These are phyloP conservation scores for Myrmecophaga tridactyla DNA, from an alignment of 2,113 vertebrate species.

Conservation along the genomic window DNA sequence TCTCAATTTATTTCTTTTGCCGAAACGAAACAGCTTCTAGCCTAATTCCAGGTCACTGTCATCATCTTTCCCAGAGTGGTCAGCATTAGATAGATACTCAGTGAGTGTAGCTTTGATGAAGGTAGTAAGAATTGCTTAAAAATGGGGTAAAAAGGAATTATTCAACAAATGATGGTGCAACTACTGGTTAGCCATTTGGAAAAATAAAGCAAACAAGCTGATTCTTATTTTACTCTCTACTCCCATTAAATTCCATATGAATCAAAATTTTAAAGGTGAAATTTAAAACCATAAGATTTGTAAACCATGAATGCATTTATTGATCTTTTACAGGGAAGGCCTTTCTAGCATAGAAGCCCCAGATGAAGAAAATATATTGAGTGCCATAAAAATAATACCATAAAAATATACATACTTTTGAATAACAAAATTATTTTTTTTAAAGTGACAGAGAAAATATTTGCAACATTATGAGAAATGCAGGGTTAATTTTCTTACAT, in stretches of 20 bases:
- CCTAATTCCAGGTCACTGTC: neutral
- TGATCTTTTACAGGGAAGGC: too few species aligned
- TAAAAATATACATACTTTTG: neutral
- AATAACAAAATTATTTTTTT: neutral
- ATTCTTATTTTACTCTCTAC: neutral
- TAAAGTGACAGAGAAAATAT: neutral
- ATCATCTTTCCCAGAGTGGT: neutral
- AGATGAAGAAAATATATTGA: too few species aligned
- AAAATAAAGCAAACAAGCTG: neutral
- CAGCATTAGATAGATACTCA: neutral
- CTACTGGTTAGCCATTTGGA: neutral
- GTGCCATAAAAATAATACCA: neutral
- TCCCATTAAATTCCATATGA: neutral
- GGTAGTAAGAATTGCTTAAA: rapidly evolving
- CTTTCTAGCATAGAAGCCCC: neutral
- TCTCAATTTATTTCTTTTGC: conserved; percentile 72
- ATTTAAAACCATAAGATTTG: neutral
- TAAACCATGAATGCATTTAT: neutral
- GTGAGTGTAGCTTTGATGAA: neutral
- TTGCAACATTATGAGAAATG: neutral
- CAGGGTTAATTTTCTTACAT: neutral
- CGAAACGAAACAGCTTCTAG: conserved; percentile 33
- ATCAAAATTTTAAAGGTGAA: neutral
- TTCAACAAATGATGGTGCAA: neutral
- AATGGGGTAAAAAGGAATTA: neutral